A percentile compares a stretch with the other conserved stretches of the same genome.
phyloP scores from a whole-genome alignment of 2,113 vertebrate species.

The Petrocephalus microphthalmus region DNA sequence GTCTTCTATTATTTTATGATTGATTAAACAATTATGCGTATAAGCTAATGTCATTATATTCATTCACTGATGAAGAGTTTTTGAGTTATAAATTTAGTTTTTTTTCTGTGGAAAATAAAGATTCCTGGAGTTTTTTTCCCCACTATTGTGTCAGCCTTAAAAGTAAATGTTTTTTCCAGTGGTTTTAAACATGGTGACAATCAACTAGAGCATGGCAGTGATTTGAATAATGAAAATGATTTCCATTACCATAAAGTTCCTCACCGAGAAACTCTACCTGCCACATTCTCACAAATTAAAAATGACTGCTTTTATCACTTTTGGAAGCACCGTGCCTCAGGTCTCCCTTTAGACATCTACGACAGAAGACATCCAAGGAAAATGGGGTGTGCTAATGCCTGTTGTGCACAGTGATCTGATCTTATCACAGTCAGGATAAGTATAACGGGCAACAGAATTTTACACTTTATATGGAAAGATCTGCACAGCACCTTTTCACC shows the following conservation, averaged over 20 bases:
- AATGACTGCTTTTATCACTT: background rate
- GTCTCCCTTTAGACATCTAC: background rate
- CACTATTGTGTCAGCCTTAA: background rate
- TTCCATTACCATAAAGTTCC: background rate
- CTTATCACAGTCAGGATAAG: slow-evolving; percentile 68
- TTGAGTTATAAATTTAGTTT: background rate
- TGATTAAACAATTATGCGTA: background rate
- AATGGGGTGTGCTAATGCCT: slow-evolving; percentile 59
- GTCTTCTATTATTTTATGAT: background rate
- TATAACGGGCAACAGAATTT: slow-evolving; percentile 60
- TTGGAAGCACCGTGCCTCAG: background rate
- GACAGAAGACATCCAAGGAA: background rate
- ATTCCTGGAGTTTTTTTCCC: background rate
- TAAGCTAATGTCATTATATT: background rate
- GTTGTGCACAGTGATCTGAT: slow-evolving; percentile 69
- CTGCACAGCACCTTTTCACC: background rate
- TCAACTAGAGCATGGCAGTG: background rate
- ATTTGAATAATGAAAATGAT: background rate
- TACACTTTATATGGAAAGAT: slow-evolving; percentile 64
- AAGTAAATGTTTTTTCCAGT: background rate
- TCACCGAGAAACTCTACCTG: background rate
- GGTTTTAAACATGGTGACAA: background rate
- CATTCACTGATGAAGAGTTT: background rate
- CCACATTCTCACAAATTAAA: background rate
- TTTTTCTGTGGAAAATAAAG: background rate